Evolutionary conservation across 2,113 vertebrate genomes (phyloP), one percentile per base, ranked within the genome.

Genomic region (Eleginops maclovinus): DNA sequence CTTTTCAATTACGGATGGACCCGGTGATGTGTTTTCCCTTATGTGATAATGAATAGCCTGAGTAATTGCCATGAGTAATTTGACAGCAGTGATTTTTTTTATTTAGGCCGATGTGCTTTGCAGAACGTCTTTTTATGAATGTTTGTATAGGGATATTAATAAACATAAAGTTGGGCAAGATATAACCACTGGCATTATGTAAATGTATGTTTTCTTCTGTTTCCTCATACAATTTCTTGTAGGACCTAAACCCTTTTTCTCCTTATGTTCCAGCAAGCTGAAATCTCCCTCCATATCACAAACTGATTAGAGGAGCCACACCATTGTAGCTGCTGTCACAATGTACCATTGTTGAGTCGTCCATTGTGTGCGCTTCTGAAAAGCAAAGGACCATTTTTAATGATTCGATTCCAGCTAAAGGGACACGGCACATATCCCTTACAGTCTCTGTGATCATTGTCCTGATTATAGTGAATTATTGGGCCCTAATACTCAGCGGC

Each of bases 401-500:
- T 19, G 41, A 76, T 40, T 70, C 67, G 44, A 64, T 65, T 74
- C 68, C 14, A 14, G 50, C 63, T 68, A 63, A 69, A 84, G 36
- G 40, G 47, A 89, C 72, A 22, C 11, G 8, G 76, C 76, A 66
- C 53, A 15, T 85, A 75, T 88, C 68, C 43, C 28, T 85, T 66
- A 50, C 61, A n/a, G 58, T 80, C 62, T 1, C 64, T 53, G 49
- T 31, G 36, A 58, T 82, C 66, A 67, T 83, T 72, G 77, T 88
- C 61, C 74, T 81, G 77, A 86, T 90, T 73, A 77, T 69, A 55
- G 61, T 60, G 46, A 72, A 86, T 88, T 85, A 88, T 56, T 73
- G 10, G 53, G 71, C 75, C 62, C 88, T 87, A 84, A 91, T 81
- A 82, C 11, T 64, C 83, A 81, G 75, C 84, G 81, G 92, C 80